A percentile compares a stretch with the other conserved stretches of the same genome.
These are phyloP conservation scores for Drosophila busckii DNA, from an alignment of 1,140 invertebrate genomes.

Conservation along the genomic window DNA sequence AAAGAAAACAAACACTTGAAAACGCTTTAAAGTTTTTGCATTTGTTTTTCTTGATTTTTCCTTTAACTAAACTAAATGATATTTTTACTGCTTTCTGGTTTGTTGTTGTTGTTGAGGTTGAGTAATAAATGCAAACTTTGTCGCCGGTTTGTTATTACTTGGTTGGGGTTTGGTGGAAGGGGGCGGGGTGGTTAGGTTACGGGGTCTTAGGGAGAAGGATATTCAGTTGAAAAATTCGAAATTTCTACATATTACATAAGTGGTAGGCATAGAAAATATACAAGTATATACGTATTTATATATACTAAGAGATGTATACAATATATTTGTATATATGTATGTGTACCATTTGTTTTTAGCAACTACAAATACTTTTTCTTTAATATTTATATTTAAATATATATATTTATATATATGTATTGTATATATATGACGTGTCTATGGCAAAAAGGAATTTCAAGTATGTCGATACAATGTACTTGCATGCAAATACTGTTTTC, in stretches of 20 bases:
- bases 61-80: slow-evolving; percentile 44
- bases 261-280: slow-evolving; percentile 77
- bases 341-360: slow-evolving; percentile 59
- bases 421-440: slow-evolving; percentile 32
- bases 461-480: too few relatives aligned
- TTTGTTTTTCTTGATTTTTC: slow-evolving; percentile 6
- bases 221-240: slow-evolving; percentile 54
- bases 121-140: slow-evolving; percentile 53
- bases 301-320: slow-evolving; percentile 58
- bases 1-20: slow-evolving; percentile 20
- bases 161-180: background rate
- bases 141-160: slow-evolving; percentile 16
- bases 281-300: slow-evolving; percentile 69
- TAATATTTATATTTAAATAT: slow-evolving; percentile 33
- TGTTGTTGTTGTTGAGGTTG: slow-evolving; percentile 20
- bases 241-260: slow-evolving; percentile 76
- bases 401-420: slow-evolving; percentile 51
- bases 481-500: too few relatives aligned
- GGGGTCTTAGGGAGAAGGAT: background rate
- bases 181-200: background rate
- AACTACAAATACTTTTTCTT: slow-evolving; percentile 70
- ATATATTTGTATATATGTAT: slow-evolving; percentile 45
- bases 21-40: slow-evolving; percentile 16
- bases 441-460: too few relatives aligned
- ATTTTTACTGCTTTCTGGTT: slow-evolving; percentile 24